Evolutionary conservation across 2,113 vertebrate genomes (phyloP).

Genomic region (Trematomus loennbergii): DNA sequence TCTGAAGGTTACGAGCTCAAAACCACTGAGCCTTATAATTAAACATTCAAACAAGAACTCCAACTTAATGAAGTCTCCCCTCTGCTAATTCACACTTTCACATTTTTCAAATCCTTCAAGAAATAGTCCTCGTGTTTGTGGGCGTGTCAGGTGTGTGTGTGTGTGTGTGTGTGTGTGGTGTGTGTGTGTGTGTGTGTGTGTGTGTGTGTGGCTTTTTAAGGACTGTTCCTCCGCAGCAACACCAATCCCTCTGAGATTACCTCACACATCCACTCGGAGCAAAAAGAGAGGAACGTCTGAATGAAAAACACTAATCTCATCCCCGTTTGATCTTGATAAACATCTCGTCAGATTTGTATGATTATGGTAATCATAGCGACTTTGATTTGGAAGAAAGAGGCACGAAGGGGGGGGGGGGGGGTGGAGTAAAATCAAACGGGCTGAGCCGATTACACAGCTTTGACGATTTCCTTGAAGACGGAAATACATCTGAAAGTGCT

Average conservation of each 20-base stretch:
- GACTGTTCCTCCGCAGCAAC: slow-evolving; percentile 40
- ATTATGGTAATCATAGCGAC: slow-evolving; percentile 73
- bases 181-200: not conserved
- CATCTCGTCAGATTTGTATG: slow-evolving; percentile 78
- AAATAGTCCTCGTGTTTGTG: not conserved
- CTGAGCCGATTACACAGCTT: slow-evolving; percentile 73
- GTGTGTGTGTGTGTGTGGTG: no score
- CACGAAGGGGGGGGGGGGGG: not conserved
- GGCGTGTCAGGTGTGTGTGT: not conserved
- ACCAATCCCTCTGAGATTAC: slow-evolving; percentile 62
- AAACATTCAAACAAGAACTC: slow-evolving; percentile 76
- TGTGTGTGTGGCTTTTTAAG: not conserved
- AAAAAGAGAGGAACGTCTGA: slow-evolving; percentile 41
- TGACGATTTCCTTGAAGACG: slow-evolving; percentile 73
- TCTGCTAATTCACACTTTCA: slow-evolving; percentile 33
- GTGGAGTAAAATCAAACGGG: slow-evolving; percentile 65
- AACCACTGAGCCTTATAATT: slow-evolving; percentile 70
- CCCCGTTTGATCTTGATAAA: slow-evolving; percentile 76
- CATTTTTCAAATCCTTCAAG: not conserved
- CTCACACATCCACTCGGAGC: slow-evolving; percentile 51
- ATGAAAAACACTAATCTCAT: slow-evolving; percentile 72
- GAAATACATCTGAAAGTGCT: slow-evolving; percentile 55
- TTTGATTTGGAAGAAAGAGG: slow-evolving; percentile 54
- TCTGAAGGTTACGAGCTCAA: slow-evolving; percentile 70
- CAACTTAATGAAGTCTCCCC: slow-evolving; percentile 62